A percentile compares a stretch with the other conserved stretches of the same genome.
Evolutionary conservation across 2,113 vertebrate species (phyloP).

Genomic region (Xyrauchen texanus): DNA sequence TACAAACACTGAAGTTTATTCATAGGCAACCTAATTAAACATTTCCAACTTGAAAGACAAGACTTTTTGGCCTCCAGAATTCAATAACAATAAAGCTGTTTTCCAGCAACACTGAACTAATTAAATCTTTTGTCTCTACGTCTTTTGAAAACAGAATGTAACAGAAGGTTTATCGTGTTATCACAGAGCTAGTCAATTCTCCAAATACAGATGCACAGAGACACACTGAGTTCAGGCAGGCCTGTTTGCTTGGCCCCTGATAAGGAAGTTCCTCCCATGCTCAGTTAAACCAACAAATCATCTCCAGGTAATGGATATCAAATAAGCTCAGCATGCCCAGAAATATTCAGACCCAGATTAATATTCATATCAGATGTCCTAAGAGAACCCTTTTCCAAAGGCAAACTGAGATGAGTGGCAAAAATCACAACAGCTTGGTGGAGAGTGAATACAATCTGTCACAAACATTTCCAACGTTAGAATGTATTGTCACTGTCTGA

Average conservation of each 20-base stretch:
- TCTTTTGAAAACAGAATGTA: conserved; percentile 36
- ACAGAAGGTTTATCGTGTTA: conserved; percentile 31
- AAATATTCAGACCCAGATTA: conserved; percentile 21
- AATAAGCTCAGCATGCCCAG: conserved; percentile 20
- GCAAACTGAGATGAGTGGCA: not conserved
- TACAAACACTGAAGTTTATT: conserved; percentile 14
- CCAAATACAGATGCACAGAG: conserved; percentile 42
- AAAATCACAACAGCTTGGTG: not conserved
- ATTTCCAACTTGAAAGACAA: conserved; percentile 28
- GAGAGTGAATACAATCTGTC: not conserved
- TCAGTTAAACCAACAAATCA: conserved; percentile 45
- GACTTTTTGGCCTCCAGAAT: conserved; percentile 25
- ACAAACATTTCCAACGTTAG: not conserved
- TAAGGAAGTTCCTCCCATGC: conserved; percentile 41
- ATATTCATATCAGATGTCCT: conserved; percentile 37
- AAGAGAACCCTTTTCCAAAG: conserved; percentile 4
- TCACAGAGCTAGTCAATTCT: conserved; percentile 14
- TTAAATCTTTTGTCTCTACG: conserved; percentile 43
- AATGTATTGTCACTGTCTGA: not conserved
- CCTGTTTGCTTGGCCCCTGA: conserved; percentile 40
- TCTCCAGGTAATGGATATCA: conserved; percentile 44
- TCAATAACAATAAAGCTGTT: conserved; percentile 36
- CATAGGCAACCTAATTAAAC: conserved; percentile 30
- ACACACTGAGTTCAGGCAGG: conserved; percentile 11
- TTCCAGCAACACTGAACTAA: conserved; percentile 44